These are phyloP conservation scores for Bolinopsis microptera DNA, from an alignment of 37 sponge, comb jelly and placozoan species.

Conservation along the genomic window DNA sequence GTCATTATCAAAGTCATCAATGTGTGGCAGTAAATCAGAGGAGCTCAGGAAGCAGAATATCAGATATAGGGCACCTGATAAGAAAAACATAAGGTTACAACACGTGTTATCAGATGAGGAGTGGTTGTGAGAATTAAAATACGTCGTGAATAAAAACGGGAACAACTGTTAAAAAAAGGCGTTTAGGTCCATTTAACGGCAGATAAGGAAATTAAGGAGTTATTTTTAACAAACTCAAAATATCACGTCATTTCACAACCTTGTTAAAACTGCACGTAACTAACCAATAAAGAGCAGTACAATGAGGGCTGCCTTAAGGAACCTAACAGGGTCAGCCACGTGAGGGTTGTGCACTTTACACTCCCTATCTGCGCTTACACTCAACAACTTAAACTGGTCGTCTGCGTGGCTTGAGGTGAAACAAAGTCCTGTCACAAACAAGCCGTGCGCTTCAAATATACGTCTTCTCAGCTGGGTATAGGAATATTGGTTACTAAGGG, in stretches of 20 bases:
- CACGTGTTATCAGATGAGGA: no score
- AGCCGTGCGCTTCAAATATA: not conserved
- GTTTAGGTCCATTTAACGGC: no score
- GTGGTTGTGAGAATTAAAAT: no score
- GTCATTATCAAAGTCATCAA: slow-evolving; percentile 1
- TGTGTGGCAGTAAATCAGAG: slow-evolving; percentile 13
- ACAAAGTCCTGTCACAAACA: slow-evolving; percentile 25
- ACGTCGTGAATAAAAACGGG: no score
- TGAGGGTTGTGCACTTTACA: not conserved
- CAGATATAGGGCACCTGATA: not conserved
- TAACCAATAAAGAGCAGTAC: not conserved
- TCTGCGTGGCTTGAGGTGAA: not conserved
- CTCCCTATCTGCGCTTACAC: slow-evolving; percentile 10
- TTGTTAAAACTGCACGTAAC: not conserved
- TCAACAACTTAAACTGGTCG: slow-evolving; percentile 22
- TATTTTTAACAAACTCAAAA: no score
- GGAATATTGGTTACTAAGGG: no score
- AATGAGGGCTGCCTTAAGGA: not conserved
- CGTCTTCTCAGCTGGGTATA: not conserved
- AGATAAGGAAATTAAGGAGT: no score
- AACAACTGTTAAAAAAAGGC: no score
- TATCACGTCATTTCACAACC: no score
- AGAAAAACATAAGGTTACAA: no score
- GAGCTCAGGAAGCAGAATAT: not conserved
- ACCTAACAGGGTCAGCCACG: slow-evolving; percentile 2